Percentiles rank a stretch among this genome's conserved stretches.
Conservation (phyloP, 2,888 invertebrate genomes). For the Lithophane ornitopus region DNA sequence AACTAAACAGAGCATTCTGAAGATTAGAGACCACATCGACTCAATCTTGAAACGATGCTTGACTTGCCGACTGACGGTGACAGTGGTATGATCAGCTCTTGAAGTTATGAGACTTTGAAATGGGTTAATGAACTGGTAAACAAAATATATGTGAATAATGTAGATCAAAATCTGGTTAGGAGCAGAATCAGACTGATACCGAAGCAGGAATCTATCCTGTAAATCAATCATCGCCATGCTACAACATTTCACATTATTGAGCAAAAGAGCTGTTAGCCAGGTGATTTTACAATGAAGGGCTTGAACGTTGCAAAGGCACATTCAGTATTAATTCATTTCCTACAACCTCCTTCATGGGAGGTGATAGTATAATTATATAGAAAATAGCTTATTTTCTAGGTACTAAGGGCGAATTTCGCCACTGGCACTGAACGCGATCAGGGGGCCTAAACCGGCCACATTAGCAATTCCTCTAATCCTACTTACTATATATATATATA, state of each 20-base stretch:
- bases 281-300: neutral
- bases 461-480: too few species aligned
- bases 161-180: neutral
- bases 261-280: neutral
- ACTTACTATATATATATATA: too few species aligned
- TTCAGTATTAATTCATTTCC: neutral
- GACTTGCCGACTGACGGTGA: slow-evolving; percentile 42
- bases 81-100: slow-evolving; percentile 27
- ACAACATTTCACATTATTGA: neutral
- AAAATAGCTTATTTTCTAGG: too few species aligned
- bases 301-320: neutral
- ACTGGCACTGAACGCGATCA: too few species aligned
- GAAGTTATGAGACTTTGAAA: slow-evolving; percentile 14
- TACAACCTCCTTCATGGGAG: too few species aligned
- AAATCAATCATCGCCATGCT: neutral
- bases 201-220: neutral
- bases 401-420: too few species aligned
- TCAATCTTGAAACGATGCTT: slow-evolving; percentile 61
- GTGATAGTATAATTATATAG: too few species aligned
- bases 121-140: neutral
- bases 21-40: slow-evolving; percentile 67
- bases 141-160: neutral
- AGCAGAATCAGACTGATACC: neutral
- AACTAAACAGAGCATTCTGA: slow-evolving; percentile 68
- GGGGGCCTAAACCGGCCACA: too few species aligned